A percentile compares a stretch with the other conserved stretches of the same genome.
These are phyloP conservation scores for Alitta virens DNA, from an alignment of 2,888 invertebrate genomes.

Conservation along the genomic window DNA sequence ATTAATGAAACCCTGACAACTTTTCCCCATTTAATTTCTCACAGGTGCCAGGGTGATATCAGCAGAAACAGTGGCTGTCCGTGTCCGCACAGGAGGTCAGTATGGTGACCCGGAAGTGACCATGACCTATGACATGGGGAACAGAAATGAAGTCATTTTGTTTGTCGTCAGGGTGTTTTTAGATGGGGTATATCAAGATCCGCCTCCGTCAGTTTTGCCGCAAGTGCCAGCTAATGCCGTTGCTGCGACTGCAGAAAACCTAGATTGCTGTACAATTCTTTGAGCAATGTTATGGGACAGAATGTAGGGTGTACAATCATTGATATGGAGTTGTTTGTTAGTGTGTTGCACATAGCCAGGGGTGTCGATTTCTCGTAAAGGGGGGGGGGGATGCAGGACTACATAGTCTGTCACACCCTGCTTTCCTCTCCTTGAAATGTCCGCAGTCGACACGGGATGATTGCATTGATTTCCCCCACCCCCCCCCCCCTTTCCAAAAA, in stretches of 20 bases:
- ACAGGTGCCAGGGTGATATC: background rate
- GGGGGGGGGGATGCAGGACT: too few species aligned
- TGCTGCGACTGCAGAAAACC: background rate
- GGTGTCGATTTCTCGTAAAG: too few species aligned
- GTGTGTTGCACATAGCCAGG: too few species aligned
- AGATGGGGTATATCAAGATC: conserved; percentile 1
- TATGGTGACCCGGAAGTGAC: background rate
- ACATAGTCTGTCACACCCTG: too few species aligned
- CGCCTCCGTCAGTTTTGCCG: background rate
- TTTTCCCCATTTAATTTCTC: background rate
- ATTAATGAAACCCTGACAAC: too few species aligned
- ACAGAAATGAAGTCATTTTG: background rate
- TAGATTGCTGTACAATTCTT: background rate
- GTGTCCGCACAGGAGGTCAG: background rate
- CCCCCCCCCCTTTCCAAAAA: too few species aligned
- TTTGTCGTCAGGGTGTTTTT: background rate
- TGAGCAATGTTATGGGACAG: too few species aligned
- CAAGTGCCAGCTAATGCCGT: background rate
- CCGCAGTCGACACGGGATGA: too few species aligned
- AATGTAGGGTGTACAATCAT: too few species aligned
- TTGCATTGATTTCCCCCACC: too few species aligned
- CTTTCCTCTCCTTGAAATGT: too few species aligned
- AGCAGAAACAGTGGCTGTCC: background rate
- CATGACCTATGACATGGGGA: background rate
- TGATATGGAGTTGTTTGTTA: too few species aligned